Base-by-base conservation (phyloP, 2,888 invertebrate genomes). In the Scaptomyza tumidula region DNA sequence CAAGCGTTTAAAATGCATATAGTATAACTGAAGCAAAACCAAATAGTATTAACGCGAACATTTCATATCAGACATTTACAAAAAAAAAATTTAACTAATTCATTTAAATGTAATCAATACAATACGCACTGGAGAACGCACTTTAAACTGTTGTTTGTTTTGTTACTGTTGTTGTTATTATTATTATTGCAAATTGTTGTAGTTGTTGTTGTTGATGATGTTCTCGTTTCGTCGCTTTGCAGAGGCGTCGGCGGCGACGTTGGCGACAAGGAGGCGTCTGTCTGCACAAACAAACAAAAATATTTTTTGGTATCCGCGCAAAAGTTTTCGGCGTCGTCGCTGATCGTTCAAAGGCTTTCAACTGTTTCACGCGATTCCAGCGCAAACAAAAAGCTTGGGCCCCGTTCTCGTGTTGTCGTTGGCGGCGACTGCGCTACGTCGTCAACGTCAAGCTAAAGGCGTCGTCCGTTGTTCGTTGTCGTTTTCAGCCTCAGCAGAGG, bases 331-430 rank as follows among this genome's bases (percentile, higher is more conserved):
- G 83, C 90, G 91, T 90, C 90, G 91, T 90, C 86, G 90, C 89
- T 90, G 91, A 88, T 89, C 90, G 91, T 91, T 90, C 88, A 89
- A 89, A 90, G 90, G 86, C 90, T 90, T 89, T 90, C 90, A 90
- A 90, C 90, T 90, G 90, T 90, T 91, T 90, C 88, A 82, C 80
- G 83, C 82, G 85, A 72, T 71, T 77, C 78, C 79, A 78, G 75
- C 75, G 80, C 82, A 81, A 83, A 88, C 88, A 89, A 90, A 90
- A 90, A 91, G 90, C 90, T 91, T 85, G 87, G 61, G 70, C 72
- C 72, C 59, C 63, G 74, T 74, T 63, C 69, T 68, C 74, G 73
- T 59, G 60, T 64, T 69, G 72, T 78, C 81, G 77, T 75, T 80
- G 69, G 60, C 71, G 74, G 58, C 64, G 68, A 66, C 72, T 49